These are phyloP conservation scores for Aspiorhynchus laticeps DNA, from an alignment of 2,113 vertebrate species.

Conservation along the genomic window DNA sequence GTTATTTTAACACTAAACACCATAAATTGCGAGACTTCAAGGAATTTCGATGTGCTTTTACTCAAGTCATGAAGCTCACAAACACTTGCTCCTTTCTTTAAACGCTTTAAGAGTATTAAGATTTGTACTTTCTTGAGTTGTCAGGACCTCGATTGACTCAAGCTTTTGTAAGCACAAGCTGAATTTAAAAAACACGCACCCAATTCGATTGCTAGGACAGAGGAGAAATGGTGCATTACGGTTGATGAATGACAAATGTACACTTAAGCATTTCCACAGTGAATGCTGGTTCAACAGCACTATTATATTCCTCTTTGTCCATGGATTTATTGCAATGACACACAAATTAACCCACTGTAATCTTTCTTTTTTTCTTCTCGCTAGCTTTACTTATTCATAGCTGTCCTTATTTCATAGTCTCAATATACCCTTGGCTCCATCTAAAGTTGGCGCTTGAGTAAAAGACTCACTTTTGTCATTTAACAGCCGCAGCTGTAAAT, in stretches of 20 bases:
- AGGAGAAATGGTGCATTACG: neutral
- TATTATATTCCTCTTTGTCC: neutral
- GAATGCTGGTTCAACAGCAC: neutral
- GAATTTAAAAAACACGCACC: neutral
- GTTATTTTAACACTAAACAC: neutral
- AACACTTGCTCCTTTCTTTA: neutral
- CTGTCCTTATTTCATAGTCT: neutral
- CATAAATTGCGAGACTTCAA: neutral
- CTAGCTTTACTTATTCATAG: slow-evolving; percentile 15
- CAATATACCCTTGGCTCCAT: neutral
- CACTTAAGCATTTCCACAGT: neutral
- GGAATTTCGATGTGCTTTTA: neutral
- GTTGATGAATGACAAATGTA: slow-evolving; percentile 20
- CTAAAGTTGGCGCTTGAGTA: neutral
- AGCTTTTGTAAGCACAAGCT: neutral
- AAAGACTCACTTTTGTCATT: slow-evolving; percentile 15
- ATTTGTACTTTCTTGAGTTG: neutral
- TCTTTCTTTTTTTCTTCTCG: neutral
- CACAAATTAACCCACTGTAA: neutral
- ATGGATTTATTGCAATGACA: neutral
- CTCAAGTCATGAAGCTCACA: neutral
- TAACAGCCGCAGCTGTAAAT: neutral
- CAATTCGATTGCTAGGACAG: neutral
- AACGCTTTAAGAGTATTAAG: neutral
- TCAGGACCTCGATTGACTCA: neutral